These are phyloP conservation scores for Enteromius viviparus DNA, from an alignment of 2,797 vertebrate genomes.

Conservation along the genomic window DNA sequence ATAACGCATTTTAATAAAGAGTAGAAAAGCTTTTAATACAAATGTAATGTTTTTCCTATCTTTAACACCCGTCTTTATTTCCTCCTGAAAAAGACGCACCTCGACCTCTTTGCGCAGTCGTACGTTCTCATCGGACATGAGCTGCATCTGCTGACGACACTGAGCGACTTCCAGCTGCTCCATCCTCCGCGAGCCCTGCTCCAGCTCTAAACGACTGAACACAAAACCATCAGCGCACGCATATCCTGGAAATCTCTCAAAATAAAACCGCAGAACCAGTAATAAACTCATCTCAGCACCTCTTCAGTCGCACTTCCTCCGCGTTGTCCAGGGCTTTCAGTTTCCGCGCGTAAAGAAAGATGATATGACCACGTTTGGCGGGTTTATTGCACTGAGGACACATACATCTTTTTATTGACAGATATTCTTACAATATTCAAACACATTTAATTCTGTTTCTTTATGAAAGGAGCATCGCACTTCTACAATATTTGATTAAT, in stretches of 20 bases:
- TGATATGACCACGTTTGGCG: conserved; percentile 88
- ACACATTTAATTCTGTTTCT: not conserved
- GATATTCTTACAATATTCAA: not conserved
- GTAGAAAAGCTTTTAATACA: too few species aligned
- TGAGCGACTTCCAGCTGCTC: conserved; percentile 92
- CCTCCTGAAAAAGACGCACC: conserved; percentile 56
- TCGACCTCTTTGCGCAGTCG: conserved; percentile 85
- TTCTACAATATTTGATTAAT: not conserved
- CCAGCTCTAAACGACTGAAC: conserved; percentile 84
- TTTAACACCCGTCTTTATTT: too few species aligned
- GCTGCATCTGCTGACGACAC: conserved; percentile 89
- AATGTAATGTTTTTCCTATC: too few species aligned
- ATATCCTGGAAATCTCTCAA: not conserved
- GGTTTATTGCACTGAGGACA: conserved; percentile 92
- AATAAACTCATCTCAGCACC: conserved; percentile 69
- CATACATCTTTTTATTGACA: not conserved
- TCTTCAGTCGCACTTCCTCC: conserved; percentile 88
- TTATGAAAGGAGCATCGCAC: not conserved
- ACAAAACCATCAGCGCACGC: conserved; percentile 5
- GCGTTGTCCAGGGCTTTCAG: conserved; percentile 88
- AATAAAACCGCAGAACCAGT: not conserved
- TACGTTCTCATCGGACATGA: conserved; percentile 84
- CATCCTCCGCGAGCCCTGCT: conserved; percentile 84
- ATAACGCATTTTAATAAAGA: too few species aligned
- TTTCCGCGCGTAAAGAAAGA: conserved; percentile 89